A percentile compares a stretch with the other conserved stretches of the same genome.
Conservation (phyloP, 1,140 invertebrate genomes). For the Reticulitermes speratus region DNA sequence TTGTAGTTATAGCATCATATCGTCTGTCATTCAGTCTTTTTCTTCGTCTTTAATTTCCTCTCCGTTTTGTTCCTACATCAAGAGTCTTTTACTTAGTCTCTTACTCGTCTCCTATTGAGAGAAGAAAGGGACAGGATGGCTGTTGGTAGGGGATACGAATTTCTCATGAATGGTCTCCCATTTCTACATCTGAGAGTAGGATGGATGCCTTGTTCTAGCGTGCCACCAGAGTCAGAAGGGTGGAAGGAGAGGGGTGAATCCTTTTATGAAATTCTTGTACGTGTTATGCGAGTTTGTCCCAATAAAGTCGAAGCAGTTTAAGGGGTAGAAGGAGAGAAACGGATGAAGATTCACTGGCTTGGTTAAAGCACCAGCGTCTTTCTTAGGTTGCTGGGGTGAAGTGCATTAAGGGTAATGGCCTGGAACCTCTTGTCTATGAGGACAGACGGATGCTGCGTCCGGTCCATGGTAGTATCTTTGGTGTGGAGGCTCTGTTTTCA, state of each 20-base stretch:
- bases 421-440: not conserved
- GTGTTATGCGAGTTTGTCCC: conserved; percentile 27
- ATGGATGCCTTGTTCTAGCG: not conserved
- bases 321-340: not conserved
- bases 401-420: conserved; percentile 3
- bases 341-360: not conserved
- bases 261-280: conserved; percentile 30
- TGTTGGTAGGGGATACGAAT: not conserved
- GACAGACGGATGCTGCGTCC: not conserved
- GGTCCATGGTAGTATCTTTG: not conserved
- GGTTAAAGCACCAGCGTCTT: not conserved
- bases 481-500: not conserved
- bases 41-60: conserved; percentile 16
- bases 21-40: not conserved
- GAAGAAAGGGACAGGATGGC: not conserved
- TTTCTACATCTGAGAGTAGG: not conserved
- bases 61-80: not conserved
- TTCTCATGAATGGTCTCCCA: conserved; percentile 15
- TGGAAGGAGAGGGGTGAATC: conserved; percentile 10
- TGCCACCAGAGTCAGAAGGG: not conserved
- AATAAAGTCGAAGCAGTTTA: conserved; percentile 23
- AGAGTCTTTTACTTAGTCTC: not conserved
- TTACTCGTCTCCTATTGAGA: not conserved
- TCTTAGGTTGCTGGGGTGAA: not conserved
- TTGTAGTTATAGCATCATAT: not conserved